Base-by-base conservation (phyloP, 30 jellyfish, hydroid and myxozoan species). In the Hydractinia symbiolongicarpus region DNA sequence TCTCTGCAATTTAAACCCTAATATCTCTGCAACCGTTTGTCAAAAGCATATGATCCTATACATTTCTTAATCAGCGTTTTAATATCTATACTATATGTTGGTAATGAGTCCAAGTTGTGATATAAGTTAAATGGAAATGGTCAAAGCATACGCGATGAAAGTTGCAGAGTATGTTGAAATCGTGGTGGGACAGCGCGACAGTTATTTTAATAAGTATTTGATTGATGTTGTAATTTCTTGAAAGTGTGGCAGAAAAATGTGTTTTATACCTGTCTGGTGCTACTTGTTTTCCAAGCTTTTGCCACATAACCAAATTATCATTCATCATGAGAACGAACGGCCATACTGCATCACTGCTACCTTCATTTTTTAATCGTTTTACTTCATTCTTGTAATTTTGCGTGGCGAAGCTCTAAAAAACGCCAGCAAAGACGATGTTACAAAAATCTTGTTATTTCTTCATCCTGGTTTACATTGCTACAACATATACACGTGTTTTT, bases 271-370 rank as follows among this genome's bases (percentile, higher is more conserved):
- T 83, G 20, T 79, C 74, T 0, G 93, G 94, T 52, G 77, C 90
- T 57, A 68, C 64, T 77, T 85, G 86, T 75, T 85, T 90, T n/a
- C 95, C 95, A 70, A 79, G 88, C 72, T 86, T 91, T 56, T 90
- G 97, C 95, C 95, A 90, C 97, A 90, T 90, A 67, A 90, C 97
- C 9, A 90, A 89, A 78, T 82, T 90, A 69, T 90, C 97, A 16
- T 93, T 86, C 67, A 86, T 60, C 69, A 90, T 74, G 51, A 90
- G 72, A 52, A 85, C 77, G 57, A 85, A 52, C 5, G 97, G 97
- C 97, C 97, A 90, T 9, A 85, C 77, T 53, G 87, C 91, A 57
- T 84, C 90, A 20, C 74, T 83, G 10, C 54, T 58, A 15, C 70
- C 87, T 8, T 79, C 84, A 30, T 30, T 30, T 4, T 61, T 86